Evolutionary conservation across 2,888 invertebrate genomes (phyloP).

Genomic region (Nephrocerus scutellatus): DNA sequence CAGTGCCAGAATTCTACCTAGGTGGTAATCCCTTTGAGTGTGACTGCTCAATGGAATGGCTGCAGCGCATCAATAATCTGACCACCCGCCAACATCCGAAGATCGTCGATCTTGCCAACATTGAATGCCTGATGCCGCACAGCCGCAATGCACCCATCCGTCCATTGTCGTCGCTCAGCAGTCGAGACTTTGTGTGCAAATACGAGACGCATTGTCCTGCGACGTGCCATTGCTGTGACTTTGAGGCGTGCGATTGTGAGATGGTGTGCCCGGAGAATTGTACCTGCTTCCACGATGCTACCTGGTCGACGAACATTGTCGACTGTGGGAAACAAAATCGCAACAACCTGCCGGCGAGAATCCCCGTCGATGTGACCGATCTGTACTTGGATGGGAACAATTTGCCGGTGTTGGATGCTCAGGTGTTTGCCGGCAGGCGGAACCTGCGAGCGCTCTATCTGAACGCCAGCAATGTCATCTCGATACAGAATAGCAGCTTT

Average conservation of each 20-base stretch:
- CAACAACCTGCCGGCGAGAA: conserved; percentile 57
- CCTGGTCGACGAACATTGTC: conserved; percentile 88
- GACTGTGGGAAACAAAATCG: conserved; percentile 67
- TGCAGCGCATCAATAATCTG: conserved; percentile 82
- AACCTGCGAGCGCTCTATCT: conserved; percentile 80
- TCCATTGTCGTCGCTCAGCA: conserved; percentile 66
- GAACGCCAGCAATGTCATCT: conserved; percentile 76
- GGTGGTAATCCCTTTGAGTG: conserved; percentile 92
- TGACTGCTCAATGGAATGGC: conserved; percentile 94
- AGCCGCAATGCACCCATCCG: conserved; percentile 73
- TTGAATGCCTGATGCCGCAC: conserved; percentile 81
- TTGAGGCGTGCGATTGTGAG: conserved; percentile 93
- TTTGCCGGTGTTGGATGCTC: conserved; percentile 73
- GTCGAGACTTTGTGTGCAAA: conserved; percentile 82
- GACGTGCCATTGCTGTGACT: conserved; percentile 92
- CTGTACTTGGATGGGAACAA: conserved; percentile 88
- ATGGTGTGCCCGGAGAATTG: conserved; percentile 93
- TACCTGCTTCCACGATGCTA: conserved; percentile 89
- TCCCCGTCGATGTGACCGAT: conserved; percentile 93
- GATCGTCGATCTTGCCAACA: conserved; percentile 81
- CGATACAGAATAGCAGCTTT: conserved; percentile 84
- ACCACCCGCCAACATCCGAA: conserved; percentile 78
- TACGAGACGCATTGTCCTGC: conserved; percentile 92
- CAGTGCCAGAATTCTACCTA: conserved; percentile 80
- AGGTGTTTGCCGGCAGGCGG: conserved; percentile 84